A percentile compares a stretch with the other conserved stretches of the same genome.
phyloP scores from a whole-genome alignment of 2,888 invertebrate species.

The Dyspetes luteomarginatus region DNA sequence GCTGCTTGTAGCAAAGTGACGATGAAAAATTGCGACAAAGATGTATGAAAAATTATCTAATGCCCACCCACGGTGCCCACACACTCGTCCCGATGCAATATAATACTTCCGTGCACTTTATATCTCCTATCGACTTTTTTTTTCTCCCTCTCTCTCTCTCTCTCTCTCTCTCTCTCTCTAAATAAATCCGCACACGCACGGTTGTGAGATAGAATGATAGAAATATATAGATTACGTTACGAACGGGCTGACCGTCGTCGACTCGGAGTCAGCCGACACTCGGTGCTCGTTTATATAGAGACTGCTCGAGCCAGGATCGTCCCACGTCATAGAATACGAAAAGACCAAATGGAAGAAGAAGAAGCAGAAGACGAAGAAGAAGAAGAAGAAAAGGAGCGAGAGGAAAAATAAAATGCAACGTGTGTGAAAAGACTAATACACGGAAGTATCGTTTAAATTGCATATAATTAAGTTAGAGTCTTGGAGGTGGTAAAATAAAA shows the following conservation, averaged over 20 bases:
- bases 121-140: constrained; percentile 22
- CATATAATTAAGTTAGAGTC: constrained; percentile 15
- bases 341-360: constrained; percentile 47
- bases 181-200: constrained; percentile 56
- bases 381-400: constrained; percentile 26
- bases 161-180: constrained; percentile 13
- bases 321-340: constrained; percentile 73
- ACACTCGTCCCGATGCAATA: constrained; percentile 31
- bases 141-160: constrained; percentile 9
- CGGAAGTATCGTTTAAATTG: constrained; percentile 29
- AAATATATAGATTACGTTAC: constrained; percentile 56
- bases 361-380: constrained; percentile 35
- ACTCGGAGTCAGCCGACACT: constrained; percentile 66
- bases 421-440: constrained; percentile 32
- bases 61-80: constrained; percentile 41
- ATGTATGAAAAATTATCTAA: background rate
- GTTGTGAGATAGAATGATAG: constrained; percentile 25
- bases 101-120: constrained; percentile 49
- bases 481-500: background rate
- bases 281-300: constrained; percentile 79
- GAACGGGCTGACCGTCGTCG: constrained; percentile 66
- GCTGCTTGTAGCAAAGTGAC: background rate
- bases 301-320: constrained; percentile 70
- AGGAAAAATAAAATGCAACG: constrained; percentile 27
- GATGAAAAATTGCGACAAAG: background rate